Conservation (phyloP, 2,113 vertebrate species). For the Rhabdomys dilectus region DNA sequence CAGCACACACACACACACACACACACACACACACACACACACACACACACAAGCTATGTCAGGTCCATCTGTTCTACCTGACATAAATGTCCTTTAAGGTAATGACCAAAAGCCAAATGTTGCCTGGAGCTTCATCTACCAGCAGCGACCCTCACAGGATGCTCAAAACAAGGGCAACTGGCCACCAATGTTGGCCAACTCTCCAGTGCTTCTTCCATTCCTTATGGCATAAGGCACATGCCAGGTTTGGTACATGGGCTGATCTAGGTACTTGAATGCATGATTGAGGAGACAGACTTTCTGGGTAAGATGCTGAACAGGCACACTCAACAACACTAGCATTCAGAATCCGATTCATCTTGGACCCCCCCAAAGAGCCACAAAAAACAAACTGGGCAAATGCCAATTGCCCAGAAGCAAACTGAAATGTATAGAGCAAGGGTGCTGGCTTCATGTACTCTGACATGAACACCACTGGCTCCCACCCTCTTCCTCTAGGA, state of each 20-base stretch:
- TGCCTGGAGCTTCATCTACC: background rate
- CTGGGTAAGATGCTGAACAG: rapidly evolving
- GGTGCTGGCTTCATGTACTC: slow-evolving; percentile 51
- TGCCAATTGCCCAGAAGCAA: slow-evolving; percentile 59
- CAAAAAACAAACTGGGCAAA: background rate
- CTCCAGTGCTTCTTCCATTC: background rate
- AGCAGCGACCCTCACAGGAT: background rate
- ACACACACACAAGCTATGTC: background rate
- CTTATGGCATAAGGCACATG: background rate
- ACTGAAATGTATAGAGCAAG: background rate
- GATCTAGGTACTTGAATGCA: background rate
- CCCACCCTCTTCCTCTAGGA: background rate
- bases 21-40: background rate
- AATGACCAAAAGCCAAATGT: slow-evolving; percentile 11
- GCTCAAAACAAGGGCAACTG: background rate
- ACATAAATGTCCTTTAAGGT: background rate
- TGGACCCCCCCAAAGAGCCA: background rate
- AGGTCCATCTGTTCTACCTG: background rate
- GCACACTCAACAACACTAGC: background rate
- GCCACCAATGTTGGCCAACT: background rate
- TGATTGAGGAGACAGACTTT: background rate
- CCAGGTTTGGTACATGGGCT: background rate
- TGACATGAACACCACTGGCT: background rate
- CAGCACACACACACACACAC: background rate
- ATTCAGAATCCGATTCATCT: background rate